These are phyloP conservation scores for Incurvaria masculella DNA, from an alignment of 2,888 invertebrate genomes.

Conservation along the genomic window DNA sequence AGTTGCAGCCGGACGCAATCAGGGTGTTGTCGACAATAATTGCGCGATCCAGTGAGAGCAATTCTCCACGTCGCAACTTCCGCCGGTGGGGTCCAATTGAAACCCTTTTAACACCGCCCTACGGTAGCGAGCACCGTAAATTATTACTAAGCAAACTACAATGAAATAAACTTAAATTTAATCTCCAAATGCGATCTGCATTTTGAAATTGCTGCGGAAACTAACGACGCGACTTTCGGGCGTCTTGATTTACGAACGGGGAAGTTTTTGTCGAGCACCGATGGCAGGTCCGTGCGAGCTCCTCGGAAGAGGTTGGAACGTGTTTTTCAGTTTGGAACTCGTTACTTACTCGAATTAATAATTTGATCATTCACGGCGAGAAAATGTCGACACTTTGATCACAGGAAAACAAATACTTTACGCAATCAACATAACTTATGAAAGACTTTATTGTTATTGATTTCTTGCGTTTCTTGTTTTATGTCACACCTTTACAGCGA, in stretches of 20 bases:
- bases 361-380: too few species aligned
- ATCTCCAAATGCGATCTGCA: constrained; percentile 39
- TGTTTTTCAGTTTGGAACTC: too few species aligned
- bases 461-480: too few species aligned
- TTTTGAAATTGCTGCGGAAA: constrained; percentile 31
- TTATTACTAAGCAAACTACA: constrained; percentile 40
- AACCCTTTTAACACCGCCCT: background rate
- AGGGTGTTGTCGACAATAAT: constrained; percentile 35
- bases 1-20: background rate
- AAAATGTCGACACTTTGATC: too few species aligned
- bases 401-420: too few species aligned
- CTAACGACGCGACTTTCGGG: constrained; percentile 19
- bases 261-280: constrained; percentile 5
- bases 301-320: too few species aligned
- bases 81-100: background rate
- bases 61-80: constrained; percentile 46
- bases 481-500: too few species aligned
- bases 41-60: constrained; percentile 39
- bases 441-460: too few species aligned
- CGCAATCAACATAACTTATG: too few species aligned
- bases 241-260: constrained; percentile 18
- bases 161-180: constrained; percentile 41
- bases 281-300: too few species aligned
- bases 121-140: constrained; percentile 31
- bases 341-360: too few species aligned